Conservation (phyloP, 2,113 vertebrate genomes). For the Pseudorhombus dupliciocellatus region DNA sequence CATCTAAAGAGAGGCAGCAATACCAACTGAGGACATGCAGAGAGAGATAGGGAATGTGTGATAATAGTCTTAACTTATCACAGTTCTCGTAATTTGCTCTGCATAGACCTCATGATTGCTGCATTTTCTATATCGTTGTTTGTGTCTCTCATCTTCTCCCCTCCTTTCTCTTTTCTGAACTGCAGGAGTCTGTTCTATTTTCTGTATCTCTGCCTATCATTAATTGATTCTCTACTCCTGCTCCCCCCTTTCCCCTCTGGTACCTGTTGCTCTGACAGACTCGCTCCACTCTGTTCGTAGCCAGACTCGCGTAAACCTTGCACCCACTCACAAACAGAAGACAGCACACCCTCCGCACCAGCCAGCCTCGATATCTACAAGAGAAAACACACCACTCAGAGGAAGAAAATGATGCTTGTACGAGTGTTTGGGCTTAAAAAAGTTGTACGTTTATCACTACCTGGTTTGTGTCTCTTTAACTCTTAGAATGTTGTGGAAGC, state of each 20-base stretch:
- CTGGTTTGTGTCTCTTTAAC: slow-evolving; percentile 80
- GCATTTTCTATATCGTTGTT: slow-evolving; percentile 44
- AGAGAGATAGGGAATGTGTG: slow-evolving; percentile 44
- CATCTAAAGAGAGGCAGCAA: slow-evolving; percentile 40
- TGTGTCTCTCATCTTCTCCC: slow-evolving; percentile 45
- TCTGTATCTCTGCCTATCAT: slow-evolving; percentile 53
- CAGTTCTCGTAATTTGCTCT: slow-evolving; percentile 34
- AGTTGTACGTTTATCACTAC: slow-evolving; percentile 44
- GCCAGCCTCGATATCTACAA: slow-evolving; percentile 80
- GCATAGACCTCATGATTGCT: slow-evolving; percentile 5
- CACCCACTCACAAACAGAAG: slow-evolving; percentile 76
- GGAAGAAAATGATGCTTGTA: slow-evolving; percentile 1
- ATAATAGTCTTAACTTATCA: slow-evolving; percentile 34
- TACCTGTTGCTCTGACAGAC: slow-evolving; percentile 77
- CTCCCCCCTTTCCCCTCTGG: slow-evolving; percentile 29
- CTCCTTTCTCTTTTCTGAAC: slow-evolving; percentile 8
- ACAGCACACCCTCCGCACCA: slow-evolving; percentile 78
- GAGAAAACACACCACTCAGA: slow-evolving; percentile 25
- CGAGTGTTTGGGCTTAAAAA: background rate
- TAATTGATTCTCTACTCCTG: slow-evolving; percentile 52
- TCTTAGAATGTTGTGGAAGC: slow-evolving; percentile 75
- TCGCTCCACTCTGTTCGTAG: slow-evolving; percentile 58
- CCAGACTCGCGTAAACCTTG: slow-evolving; percentile 69
- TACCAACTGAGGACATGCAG: slow-evolving; percentile 5
- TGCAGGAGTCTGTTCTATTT: slow-evolving; percentile 34